Evolutionary conservation across 2,888 invertebrate genomes (phyloP), one percentile per base, ranked within the genome.

Genomic region (Gandaritis pyraliata): DNA sequence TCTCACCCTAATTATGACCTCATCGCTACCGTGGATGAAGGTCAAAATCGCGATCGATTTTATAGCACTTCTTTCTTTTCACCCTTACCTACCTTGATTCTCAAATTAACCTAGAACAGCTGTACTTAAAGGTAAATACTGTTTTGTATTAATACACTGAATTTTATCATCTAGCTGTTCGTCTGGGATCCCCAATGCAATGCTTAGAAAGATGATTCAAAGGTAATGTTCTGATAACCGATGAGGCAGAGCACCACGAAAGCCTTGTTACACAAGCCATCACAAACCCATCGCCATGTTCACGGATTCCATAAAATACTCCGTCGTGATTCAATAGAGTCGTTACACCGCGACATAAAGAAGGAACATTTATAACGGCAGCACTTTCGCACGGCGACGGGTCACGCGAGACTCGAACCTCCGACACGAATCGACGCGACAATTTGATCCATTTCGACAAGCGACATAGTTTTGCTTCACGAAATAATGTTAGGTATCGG

Each of bases 391-490:
- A 68, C 66, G 70, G 66, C 68, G 60, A 64, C 65, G 67, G 68
- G 74, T 71, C 74, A 73, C 73, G 73, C 71, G 66, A 66, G 69
- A 56, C 63, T 60, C 61, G 51, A 61, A 58, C 64, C 52, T 55
- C 65, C 61, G 63, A 63, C 66, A 65, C 66, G 69, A 59, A 61
- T 58, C 48, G 36, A 41, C 36, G 62, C 64, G 60, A 63, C 68
- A 78, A 78, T 78, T 77, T 74, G 73, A 67, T 71, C 66, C 70
- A 43, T 16, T 59, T 54, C 49, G 58, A 66, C 64, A 64, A 55
- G 58, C 47, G 51, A 51, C 63, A 47, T 51, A 58, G 54, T 54
- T 62, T 57, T 30, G 16, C 41, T 53, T 52, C 58, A 43, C 41
- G 47, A 33, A 39, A 41, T 15, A 49, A 55, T 29, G 49, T 33